Base-by-base conservation (phyloP, 2,888 invertebrate species). In the Lithophane socia region DNA sequence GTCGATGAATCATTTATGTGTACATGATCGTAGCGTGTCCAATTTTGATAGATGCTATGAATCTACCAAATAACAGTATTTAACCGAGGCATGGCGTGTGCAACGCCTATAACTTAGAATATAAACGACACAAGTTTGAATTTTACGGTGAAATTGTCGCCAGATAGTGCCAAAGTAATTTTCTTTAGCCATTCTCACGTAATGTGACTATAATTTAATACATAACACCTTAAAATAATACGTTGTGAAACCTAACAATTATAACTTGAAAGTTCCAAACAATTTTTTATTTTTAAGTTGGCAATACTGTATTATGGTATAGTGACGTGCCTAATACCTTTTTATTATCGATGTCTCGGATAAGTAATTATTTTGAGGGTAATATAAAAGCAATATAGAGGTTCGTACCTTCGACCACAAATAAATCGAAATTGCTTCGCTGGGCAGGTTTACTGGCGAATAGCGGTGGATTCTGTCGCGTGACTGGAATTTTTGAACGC, bases 401-500 rank as follows among this genome's bases (percentile, higher is more conserved):
- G 83, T 84, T 85, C 84, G 85, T 88, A 88, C 88, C 85, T 88
- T 88, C 89, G 86, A 89, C 90, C 90, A 86, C 91, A 92, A 92
- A 92, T 93, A 94, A 93, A 93, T 93, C 92, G 92, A 90, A 92
- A 92, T 92, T 90, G 90, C 90, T 88, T 87, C 87, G 86, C 86
- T 90, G 90, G 90, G 89, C 87, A 91, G 91, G 91, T 92, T 92
- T 90, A 90, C 89, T 91, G 90, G 91, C 88, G 92, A 92, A 92
- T 91, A 88, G 90, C 90, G 90, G 90, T 89, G 92, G 93, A 93
- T 92, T 93, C 90, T 88, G 88, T 91, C 91, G 90, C 93, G 94
- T 94, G 95, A 92, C 92, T 90, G 88, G 95, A 94, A 94, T 94
- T 92, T 94, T 91, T 91, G 89, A 92, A 88, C 91, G 91, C 89